Evolutionary conservation across 30 jellyfish, hydroid and myxozoan genomes (phyloP).

Genomic region (Cassiopea andromeda): DNA sequence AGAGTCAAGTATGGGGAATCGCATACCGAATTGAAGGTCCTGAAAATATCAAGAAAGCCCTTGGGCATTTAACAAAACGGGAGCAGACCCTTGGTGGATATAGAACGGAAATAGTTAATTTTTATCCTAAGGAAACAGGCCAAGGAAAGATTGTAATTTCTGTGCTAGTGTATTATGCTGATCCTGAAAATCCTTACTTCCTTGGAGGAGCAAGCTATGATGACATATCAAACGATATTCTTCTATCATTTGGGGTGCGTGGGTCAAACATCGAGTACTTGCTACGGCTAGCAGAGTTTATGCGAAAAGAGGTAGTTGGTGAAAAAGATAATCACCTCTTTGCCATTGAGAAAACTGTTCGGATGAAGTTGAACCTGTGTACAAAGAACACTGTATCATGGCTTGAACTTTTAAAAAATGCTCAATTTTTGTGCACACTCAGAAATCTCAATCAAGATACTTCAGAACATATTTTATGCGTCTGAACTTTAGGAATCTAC

Average conservation of each 20-base stretch:
- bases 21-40: slow-evolving; percentile 78
- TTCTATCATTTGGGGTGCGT: slow-evolving; percentile 64
- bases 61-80: slow-evolving; percentile 73
- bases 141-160: slow-evolving; percentile 1
- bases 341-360: slow-evolving; percentile 66
- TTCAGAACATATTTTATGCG: slow-evolving; percentile 8
- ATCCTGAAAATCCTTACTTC: slow-evolving; percentile 61
- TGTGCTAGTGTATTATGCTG: slow-evolving; percentile 81
- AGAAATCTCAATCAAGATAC: neutral
- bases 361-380: slow-evolving; percentile 72
- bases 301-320: slow-evolving; percentile 64
- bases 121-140: neutral
- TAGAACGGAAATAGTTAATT: slow-evolving; percentile 45
- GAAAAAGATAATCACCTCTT: slow-evolving; percentile 82
- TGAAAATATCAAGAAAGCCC: slow-evolving; percentile 74
- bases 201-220: slow-evolving; percentile 62
- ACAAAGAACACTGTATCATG: slow-evolving; percentile 66
- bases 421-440: slow-evolving; percentile 22
- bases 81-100: slow-evolving; percentile 83
- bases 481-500: neutral
- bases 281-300: slow-evolving; percentile 82
- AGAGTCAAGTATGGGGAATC: slow-evolving; percentile 92
- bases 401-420: slow-evolving; percentile 53
- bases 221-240: slow-evolving; percentile 65
- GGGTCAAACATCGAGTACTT: slow-evolving; percentile 93